Evolutionary conservation across 2,113 vertebrate species (phyloP), one percentile per base, ranked within the genome.

Genomic region (Donacobius atricapilla): DNA sequence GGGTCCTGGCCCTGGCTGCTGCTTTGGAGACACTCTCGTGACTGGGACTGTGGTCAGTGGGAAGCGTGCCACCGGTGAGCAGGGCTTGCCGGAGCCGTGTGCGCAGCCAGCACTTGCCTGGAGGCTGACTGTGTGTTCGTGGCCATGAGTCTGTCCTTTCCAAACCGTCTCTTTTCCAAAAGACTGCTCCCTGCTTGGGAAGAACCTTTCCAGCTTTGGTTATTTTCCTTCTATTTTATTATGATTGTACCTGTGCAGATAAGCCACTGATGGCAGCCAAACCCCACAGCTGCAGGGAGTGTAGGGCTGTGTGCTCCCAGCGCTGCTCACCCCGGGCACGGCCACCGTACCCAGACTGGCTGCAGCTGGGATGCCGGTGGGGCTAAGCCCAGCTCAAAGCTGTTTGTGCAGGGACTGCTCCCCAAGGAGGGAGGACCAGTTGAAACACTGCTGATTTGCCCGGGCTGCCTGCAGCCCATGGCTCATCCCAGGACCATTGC

Each of bases 41-140:
- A 4, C 40, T 2, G 22, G 71, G 58, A 18, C 33, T 0, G 0
- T 0, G 25, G 33, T 44, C 3, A 13, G 56, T 10, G 48, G 54
- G 72, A 28, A 50, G 13, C 1, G 4, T 15, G 7, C 20, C 2
- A 3, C 70, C 0, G 9, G 50, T 22, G 22, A 68, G 50, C 4
- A 1, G 78, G 80, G 28, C 30, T 77, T 15, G 28, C 45, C 0
- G 0, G 70, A 28, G 60, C 4, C 0, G 5, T 3, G 2, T 14
- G 27, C 0, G 1, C 2, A 4, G 54, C 30, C 3, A 5, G 6
- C 0, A 1, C 40, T 84, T 16, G 53, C 35, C 39, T 6, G 0
- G 61, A 58, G 80, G 16, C 68, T 71, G 66, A 15, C 47, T 54
- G 47, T 0, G 0, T 31, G 42, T 3, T 30, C 1, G 0, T 3